Percentiles rank a stretch among this genome's conserved stretches.
phyloP scores from a whole-genome alignment of 2,888 invertebrate species.

The Rambutsinella grinnellia region DNA sequence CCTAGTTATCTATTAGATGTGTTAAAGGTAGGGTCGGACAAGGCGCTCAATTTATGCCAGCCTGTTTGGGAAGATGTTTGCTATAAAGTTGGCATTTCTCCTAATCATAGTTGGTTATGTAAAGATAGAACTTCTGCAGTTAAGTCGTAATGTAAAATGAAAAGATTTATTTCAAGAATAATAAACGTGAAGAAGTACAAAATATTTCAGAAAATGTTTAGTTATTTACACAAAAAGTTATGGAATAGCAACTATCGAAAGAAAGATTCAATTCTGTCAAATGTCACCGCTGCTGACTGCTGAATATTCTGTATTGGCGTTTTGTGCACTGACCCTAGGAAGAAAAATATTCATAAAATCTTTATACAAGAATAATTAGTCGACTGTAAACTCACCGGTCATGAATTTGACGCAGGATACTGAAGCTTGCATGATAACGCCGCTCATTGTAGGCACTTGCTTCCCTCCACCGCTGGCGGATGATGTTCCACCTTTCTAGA shows the following conservation, averaged over 20 bases:
- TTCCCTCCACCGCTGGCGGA: slow-evolving; percentile 81
- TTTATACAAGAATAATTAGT: too few relatives aligned
- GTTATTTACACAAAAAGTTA: not conserved
- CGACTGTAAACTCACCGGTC: not conserved
- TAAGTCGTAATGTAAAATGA: not conserved
- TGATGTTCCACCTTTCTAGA: slow-evolving; percentile 77
- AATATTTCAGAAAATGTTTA: not conserved
- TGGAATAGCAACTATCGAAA: too few relatives aligned
- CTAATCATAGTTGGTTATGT: slow-evolving; percentile 39
- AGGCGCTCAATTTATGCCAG: slow-evolving; percentile 76
- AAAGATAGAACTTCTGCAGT: slow-evolving; percentile 3
- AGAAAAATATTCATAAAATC: too few relatives aligned
- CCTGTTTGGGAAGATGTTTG: slow-evolving; percentile 77
- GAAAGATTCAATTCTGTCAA: too few relatives aligned
- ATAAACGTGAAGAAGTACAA: not conserved
- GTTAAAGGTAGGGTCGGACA: slow-evolving; percentile 76
- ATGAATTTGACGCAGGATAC: slow-evolving; percentile 68
- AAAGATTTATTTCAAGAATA: not conserved
- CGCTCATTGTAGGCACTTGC: slow-evolving; percentile 79
- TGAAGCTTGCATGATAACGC: slow-evolving; percentile 73
- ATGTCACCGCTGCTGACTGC: too few relatives aligned
- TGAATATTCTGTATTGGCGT: too few relatives aligned
- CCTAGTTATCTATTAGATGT: slow-evolving; percentile 76
- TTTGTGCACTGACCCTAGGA: too few relatives aligned
- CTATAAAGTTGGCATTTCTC: slow-evolving; percentile 73